These are phyloP conservation scores for Mareca penelope DNA, from an alignment of 2,797 vertebrate species.

Conservation along the genomic window DNA sequence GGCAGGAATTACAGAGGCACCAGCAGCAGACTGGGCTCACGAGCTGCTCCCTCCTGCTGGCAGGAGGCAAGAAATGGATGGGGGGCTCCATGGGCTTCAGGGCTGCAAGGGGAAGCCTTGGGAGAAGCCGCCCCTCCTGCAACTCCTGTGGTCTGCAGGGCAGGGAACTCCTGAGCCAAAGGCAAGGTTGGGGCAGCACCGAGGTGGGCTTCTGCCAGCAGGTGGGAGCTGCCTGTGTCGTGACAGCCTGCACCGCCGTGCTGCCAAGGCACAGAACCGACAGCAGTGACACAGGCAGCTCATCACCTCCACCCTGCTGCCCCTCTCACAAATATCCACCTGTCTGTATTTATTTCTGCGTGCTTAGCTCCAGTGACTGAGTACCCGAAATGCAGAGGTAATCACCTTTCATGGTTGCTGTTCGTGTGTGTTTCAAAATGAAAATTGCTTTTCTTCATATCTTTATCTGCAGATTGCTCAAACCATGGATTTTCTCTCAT, in stretches of 20 bases:
- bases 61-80: background rate
- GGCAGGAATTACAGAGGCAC: background rate
- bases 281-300: fast-evolving
- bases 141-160: no score
- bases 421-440: background rate
- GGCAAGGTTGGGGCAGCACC: no score
- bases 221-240: no score
- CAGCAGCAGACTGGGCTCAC: background rate
- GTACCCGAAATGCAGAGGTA: background rate
- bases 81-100: background rate
- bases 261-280: no score
- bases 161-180: no score
- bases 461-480: background rate
- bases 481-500: background rate
- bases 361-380: background rate
- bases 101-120: background rate
- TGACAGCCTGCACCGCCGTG: no score
- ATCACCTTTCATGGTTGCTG: no score
- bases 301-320: background rate
- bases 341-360: background rate
- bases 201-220: no score
- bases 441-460: background rate
- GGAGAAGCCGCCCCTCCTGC: background rate
- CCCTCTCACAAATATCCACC: background rate
- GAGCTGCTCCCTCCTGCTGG: background rate